Evolutionary conservation across 2,888 invertebrate species (phyloP).

Genomic region (Microplitis deprimator): DNA sequence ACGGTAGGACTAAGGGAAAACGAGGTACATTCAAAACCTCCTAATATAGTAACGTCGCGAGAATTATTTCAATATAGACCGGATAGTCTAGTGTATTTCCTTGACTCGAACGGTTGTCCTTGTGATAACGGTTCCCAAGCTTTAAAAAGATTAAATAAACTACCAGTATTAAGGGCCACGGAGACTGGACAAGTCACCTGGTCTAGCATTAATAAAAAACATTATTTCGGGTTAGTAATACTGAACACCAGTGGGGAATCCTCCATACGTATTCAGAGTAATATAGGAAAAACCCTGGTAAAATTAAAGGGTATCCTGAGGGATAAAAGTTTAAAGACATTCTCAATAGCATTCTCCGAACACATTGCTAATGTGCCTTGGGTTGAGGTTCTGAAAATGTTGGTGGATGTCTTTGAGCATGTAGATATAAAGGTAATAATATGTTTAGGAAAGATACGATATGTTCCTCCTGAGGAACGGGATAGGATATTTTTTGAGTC

Average conservation of each 20-base stretch:
- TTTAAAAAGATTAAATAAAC: not conserved
- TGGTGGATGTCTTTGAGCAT: not conserved
- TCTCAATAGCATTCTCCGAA: not conserved
- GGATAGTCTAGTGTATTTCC: conserved; percentile 8
- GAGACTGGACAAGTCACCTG: not conserved
- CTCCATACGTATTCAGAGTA: not conserved
- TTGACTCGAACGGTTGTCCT: not conserved
- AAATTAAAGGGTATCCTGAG: not conserved
- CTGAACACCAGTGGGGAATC: not conserved
- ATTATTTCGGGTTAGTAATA: not conserved
- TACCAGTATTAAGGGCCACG: not conserved
- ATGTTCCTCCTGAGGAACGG: not conserved
- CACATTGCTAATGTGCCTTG: not conserved
- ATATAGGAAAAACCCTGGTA: not conserved
- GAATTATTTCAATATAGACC: conserved; percentile 9
- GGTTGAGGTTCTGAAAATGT: not conserved
- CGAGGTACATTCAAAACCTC: not conserved
- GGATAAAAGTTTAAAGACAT: not conserved
- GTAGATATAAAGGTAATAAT: not conserved
- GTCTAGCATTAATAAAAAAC: not conserved
- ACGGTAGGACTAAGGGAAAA: not conserved
- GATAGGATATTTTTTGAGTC: conserved; percentile 8
- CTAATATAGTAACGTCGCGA: not conserved
- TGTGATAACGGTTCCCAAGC: not conserved
- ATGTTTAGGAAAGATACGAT: conserved; percentile 2